These are phyloP conservation scores for Aleiodes testaceus DNA, from an alignment of 2,888 invertebrate species.

Conservation along the genomic window DNA sequence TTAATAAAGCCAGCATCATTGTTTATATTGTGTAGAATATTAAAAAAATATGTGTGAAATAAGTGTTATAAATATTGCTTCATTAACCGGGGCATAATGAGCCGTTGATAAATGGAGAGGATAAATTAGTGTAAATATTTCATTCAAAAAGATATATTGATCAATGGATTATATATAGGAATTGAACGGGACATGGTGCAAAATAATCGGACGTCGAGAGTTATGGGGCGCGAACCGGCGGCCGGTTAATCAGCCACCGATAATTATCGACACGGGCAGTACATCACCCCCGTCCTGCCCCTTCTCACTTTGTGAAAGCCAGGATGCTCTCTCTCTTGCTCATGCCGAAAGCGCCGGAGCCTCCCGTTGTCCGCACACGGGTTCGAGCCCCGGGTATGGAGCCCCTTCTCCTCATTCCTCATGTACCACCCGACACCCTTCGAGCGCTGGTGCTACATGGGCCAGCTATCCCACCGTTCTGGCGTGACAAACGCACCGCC, in stretches of 20 bases:
- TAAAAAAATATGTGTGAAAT: not conserved
- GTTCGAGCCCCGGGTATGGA: slow-evolving; percentile 23
- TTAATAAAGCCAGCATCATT: not conserved
- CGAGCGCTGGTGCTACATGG: slow-evolving; percentile 33
- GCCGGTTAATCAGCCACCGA: slow-evolving; percentile 73
- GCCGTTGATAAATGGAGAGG: not conserved
- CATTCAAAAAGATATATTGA: slow-evolving; percentile 13
- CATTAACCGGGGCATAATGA: not conserved
- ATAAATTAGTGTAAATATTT: slow-evolving; percentile 20
- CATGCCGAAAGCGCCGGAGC: not conserved
- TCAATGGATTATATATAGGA: slow-evolving; percentile 56
- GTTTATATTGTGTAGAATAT: not conserved
- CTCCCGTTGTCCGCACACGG: slow-evolving; percentile 32
- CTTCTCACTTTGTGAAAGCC: slow-evolving; percentile 36
- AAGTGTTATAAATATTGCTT: not conserved
- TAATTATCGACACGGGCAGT: slow-evolving; percentile 73
- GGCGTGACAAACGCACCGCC: slow-evolving; percentile 72
- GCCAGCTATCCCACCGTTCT: slow-evolving; percentile 47
- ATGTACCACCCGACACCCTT: slow-evolving; percentile 46
- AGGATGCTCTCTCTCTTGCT: slow-evolving; percentile 38
- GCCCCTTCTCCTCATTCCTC: slow-evolving; percentile 40
- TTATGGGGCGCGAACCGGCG: slow-evolving; percentile 73
- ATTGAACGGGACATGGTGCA: slow-evolving; percentile 70
- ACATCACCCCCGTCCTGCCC: slow-evolving; percentile 66
- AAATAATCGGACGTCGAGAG: slow-evolving; percentile 73